These are phyloP conservation scores for Diplolepis rosae DNA, from an alignment of 2,888 invertebrate genomes.

Conservation along the genomic window DNA sequence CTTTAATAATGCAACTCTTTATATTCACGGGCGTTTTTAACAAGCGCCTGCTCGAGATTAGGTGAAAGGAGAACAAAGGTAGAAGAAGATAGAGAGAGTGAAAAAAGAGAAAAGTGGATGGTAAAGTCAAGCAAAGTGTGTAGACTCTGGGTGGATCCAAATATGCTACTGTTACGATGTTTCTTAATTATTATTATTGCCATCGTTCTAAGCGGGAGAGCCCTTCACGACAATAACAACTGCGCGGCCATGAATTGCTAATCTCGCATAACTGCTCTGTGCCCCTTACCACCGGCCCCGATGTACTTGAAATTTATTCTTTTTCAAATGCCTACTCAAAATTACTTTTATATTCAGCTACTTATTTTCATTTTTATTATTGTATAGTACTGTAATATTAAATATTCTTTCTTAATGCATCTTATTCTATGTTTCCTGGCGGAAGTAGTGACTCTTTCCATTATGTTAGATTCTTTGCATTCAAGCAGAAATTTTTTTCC, in stretches of 20 bases:
- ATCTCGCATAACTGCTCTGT: slow-evolving; percentile 62
- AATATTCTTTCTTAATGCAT: too few relatives aligned
- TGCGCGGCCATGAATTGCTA: slow-evolving; percentile 71
- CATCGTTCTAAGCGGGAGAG: slow-evolving; percentile 61
- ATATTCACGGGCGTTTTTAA: slow-evolving; percentile 74
- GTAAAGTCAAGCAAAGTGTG: slow-evolving; percentile 45
- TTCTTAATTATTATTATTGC: slow-evolving; percentile 74
- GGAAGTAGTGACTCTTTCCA: too few relatives aligned
- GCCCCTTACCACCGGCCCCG: slow-evolving; percentile 6
- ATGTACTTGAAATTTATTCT: not conserved
- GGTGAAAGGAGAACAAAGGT: slow-evolving; percentile 55
- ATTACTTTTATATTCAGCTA: not conserved
- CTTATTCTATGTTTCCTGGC: too few relatives aligned
- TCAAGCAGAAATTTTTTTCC: too few relatives aligned
- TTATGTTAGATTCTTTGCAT: too few relatives aligned
- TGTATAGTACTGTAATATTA: too few relatives aligned
- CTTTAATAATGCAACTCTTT: slow-evolving; percentile 75
- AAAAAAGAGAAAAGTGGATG: slow-evolving; percentile 17
- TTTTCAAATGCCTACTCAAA: not conserved
- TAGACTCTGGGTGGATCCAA: slow-evolving; percentile 49
- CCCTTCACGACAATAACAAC: slow-evolving; percentile 68
- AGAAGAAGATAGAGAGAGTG: slow-evolving; percentile 38
- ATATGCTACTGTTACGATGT: slow-evolving; percentile 70
- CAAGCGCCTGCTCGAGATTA: slow-evolving; percentile 71
- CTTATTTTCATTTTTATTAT: not conserved